phyloP scores from a whole-genome alignment of 2,797 vertebrate genomes.

The Heterohyrax brucei region DNA sequence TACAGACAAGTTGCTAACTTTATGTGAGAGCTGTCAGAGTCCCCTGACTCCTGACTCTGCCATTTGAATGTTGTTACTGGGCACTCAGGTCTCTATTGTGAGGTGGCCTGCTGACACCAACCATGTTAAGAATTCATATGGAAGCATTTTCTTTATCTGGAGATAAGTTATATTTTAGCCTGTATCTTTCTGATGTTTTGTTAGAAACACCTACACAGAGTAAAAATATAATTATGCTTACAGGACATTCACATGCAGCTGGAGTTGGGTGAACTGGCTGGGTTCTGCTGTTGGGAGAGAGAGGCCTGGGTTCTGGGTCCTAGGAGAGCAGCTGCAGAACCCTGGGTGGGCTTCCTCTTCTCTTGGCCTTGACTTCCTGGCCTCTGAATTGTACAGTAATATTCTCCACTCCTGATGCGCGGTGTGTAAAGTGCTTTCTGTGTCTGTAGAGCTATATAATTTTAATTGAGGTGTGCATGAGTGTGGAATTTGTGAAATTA shows the following conservation, averaged over 20 bases:
- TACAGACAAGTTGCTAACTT: background rate
- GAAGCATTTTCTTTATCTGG: background rate
- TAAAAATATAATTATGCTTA: no score
- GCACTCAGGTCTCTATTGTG: background rate
- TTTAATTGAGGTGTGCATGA: background rate
- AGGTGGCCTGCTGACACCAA: background rate
- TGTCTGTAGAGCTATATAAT: no score
- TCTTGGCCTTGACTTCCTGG: background rate
- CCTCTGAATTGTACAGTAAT: accelerated
- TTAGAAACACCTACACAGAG: accelerated
- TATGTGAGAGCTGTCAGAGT: background rate
- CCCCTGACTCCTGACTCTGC: background rate
- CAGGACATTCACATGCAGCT: no score
- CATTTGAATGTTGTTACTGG: accelerated
- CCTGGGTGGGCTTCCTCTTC: accelerated
- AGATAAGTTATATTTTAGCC: background rate
- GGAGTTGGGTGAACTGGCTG: accelerated
- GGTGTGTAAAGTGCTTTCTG: accelerated
- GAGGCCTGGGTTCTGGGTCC: background rate
- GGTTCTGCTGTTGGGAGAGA: no score
- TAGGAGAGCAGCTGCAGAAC: background rate
- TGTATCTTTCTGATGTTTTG: background rate
- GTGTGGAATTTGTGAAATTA: no score
- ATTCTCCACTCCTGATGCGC: background rate
- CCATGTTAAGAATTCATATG: accelerated